These are phyloP conservation scores for Scaptomyza parva DNA, from an alignment of 2,888 invertebrate species.

Conservation along the genomic window DNA sequence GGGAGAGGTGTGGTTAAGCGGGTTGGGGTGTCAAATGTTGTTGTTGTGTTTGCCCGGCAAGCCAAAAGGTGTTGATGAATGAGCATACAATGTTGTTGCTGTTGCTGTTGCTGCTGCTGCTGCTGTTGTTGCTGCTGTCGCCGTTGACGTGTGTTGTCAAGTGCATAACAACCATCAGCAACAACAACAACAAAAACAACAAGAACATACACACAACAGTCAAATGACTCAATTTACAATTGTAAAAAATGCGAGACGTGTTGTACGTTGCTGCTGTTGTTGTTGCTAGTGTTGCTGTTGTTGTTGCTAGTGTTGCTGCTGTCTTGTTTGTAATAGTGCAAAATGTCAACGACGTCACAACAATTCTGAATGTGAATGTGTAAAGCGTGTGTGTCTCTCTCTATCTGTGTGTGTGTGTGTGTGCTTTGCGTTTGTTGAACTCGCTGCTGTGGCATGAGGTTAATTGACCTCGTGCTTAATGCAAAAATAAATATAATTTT, in stretches of 20 bases:
- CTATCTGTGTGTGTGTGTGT: slow-evolving; percentile 28
- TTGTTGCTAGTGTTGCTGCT: slow-evolving; percentile 38
- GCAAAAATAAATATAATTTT: slow-evolving; percentile 76
- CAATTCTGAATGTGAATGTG: slow-evolving; percentile 69
- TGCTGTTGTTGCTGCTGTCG: slow-evolving; percentile 34
- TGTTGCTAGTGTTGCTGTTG: slow-evolving; percentile 9
- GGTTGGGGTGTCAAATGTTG: slow-evolving; percentile 45
- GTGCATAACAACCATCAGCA: slow-evolving; percentile 69
- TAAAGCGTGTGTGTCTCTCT: slow-evolving; percentile 33
- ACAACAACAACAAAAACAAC: slow-evolving; percentile 24
- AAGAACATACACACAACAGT: slow-evolving; percentile 45
- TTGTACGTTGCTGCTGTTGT: slow-evolving; percentile 14
- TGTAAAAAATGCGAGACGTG: slow-evolving; percentile 70
- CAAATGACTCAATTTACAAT: slow-evolving; percentile 80
- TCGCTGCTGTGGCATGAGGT: slow-evolving; percentile 75
- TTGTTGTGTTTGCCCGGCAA: slow-evolving; percentile 43
- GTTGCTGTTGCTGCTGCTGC: slow-evolving; percentile 11
- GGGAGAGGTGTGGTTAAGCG: neutral
- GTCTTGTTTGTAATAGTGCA: slow-evolving; percentile 70
- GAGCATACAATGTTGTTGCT: slow-evolving; percentile 42
- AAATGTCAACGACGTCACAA: slow-evolving; percentile 73
- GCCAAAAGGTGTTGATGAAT: slow-evolving; percentile 73
- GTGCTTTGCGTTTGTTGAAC: slow-evolving; percentile 82
- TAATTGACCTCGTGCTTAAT: slow-evolving; percentile 84
- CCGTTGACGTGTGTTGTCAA: slow-evolving; percentile 69